Conservation (phyloP, 2,113 vertebrate genomes). For the Oreamnos americanus region DNA sequence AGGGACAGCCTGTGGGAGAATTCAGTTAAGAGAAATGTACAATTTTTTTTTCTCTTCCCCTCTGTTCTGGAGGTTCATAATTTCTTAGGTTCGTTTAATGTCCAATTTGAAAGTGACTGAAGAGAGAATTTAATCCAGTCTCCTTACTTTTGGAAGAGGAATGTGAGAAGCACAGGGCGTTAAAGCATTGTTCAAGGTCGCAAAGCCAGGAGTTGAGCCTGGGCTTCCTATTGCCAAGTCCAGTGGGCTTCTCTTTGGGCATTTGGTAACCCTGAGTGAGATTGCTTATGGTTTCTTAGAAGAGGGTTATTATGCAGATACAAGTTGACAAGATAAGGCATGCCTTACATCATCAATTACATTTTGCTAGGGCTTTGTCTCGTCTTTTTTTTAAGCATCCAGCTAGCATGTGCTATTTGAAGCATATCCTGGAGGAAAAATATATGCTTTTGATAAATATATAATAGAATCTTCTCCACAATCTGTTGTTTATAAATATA, state of each 20-base stretch:
- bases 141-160: background rate
- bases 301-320: background rate
- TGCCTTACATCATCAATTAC: background rate
- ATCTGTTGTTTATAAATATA: slow-evolving; percentile 19
- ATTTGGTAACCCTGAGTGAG: background rate
- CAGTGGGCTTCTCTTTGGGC: background rate
- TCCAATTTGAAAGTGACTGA: background rate
- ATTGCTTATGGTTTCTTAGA: background rate
- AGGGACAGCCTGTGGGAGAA: background rate
- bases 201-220: background rate
- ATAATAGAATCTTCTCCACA: background rate
- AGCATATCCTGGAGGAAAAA: slow-evolving; percentile 34
- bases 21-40: background rate
- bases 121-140: background rate
- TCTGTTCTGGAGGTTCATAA: background rate
- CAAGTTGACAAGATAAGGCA: background rate
- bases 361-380: background rate
- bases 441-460: slow-evolving; percentile 54
- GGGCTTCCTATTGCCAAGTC: background rate
- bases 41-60: background rate
- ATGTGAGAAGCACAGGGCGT: background rate
- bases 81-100: background rate
- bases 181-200: background rate
- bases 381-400: background rate
- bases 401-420: slow-evolving; percentile 32